phyloP scores from a whole-genome alignment of 1,140 invertebrate genomes.

The Ganaspis sp. region DNA sequence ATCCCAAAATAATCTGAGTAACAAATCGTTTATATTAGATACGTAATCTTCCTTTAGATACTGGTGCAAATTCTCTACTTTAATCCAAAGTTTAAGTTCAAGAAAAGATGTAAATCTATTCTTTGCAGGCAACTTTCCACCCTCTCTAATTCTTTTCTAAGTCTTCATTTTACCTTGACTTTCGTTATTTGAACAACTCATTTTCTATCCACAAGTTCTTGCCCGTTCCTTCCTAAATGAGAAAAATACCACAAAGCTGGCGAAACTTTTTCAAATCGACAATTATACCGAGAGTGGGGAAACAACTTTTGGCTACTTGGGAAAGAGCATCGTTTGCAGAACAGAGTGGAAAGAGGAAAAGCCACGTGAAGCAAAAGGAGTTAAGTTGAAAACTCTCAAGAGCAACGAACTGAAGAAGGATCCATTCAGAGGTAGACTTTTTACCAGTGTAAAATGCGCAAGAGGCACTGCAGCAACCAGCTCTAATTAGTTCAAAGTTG shows the following conservation, averaged over 20 bases:
- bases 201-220: not conserved
- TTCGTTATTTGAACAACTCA: not conserved
- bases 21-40: too few species aligned
- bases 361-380: conserved; percentile 3
- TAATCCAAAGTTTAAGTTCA: not conserved
- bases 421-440: conserved; percentile 5
- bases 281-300: conserved; percentile 36
- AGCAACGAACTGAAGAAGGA: not conserved
- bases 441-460: conserved; percentile 1
- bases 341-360: not conserved
- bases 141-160: not conserved
- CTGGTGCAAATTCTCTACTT: not conserved
- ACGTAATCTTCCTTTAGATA: too few species aligned
- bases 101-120: not conserved
- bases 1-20: too few species aligned
- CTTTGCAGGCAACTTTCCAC: not conserved
- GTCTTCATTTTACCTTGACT: not conserved
- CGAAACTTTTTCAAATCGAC: conserved; percentile 39
- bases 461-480: not conserved
- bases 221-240: not conserved
- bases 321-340: conserved; percentile 9
- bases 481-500: conserved; percentile 1
- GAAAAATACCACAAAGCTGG: conserved; percentile 5
- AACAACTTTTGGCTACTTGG: conserved; percentile 28
- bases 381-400: conserved; percentile 1